These are phyloP conservation scores for Anthoscopus minutus DNA, from an alignment of 2,113 vertebrate genomes.

Conservation along the genomic window DNA sequence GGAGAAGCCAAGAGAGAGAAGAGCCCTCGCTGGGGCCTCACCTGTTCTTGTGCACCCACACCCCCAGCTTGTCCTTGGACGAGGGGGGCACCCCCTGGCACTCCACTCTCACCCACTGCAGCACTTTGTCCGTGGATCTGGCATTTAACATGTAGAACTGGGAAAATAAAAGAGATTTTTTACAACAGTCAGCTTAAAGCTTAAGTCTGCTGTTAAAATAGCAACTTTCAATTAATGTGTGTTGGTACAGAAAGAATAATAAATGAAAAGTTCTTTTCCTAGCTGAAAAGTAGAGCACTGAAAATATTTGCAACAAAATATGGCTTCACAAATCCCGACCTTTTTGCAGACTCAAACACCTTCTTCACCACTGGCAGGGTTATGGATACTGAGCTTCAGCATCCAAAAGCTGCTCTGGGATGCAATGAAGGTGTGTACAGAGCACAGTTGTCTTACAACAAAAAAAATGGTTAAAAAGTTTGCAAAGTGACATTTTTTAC, in stretches of 20 bases:
- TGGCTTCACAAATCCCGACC: background rate
- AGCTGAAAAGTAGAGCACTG: background rate
- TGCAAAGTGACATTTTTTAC: rapidly evolving
- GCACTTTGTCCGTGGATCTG: conserved; percentile 70
- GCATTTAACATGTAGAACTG: conserved; percentile 91
- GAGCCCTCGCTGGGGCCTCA: conserved; percentile 43
- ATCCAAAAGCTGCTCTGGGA: background rate
- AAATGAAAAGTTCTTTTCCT: background rate
- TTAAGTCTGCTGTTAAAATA: background rate
- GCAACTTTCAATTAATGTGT: background rate
- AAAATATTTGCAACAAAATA: background rate
- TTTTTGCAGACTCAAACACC: background rate
- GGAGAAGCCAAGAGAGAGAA: too few species aligned
- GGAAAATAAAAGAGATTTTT: background rate
- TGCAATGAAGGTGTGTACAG: background rate
- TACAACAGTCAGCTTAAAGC: background rate
- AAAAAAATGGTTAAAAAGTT: background rate
- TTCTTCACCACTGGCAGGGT: background rate
- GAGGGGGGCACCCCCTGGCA: conserved; percentile 88
- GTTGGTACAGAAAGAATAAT: background rate
- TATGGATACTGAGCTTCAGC: background rate
- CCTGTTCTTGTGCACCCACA: conserved; percentile 94
- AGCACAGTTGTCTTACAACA: background rate
- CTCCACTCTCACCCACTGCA: conserved; percentile 91
- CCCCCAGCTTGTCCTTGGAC: conserved; percentile 94